These are phyloP conservation scores for Halisarca cf. caerulea DNA, from an alignment of 37 sponge, comb jelly and placozoan species.

Conservation along the genomic window DNA sequence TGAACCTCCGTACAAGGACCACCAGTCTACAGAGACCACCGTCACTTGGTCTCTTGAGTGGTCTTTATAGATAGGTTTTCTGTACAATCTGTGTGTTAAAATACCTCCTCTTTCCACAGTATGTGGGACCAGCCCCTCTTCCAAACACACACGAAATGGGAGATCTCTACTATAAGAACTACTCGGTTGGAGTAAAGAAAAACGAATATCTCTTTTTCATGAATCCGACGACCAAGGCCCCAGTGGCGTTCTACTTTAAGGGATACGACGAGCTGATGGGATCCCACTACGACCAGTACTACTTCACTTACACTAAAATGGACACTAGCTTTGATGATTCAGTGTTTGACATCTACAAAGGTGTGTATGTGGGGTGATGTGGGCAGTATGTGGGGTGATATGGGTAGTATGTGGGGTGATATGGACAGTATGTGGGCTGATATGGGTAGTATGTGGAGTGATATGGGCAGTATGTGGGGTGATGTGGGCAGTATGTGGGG, in stretches of 20 bases:
- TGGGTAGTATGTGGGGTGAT: too few relatives aligned
- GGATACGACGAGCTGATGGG: slow-evolving; percentile 89
- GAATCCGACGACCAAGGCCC: slow-evolving; percentile 12
- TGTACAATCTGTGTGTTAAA: too few relatives aligned
- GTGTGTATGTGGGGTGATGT: background rate
- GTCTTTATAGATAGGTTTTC: too few relatives aligned
- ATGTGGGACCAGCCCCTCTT: background rate
- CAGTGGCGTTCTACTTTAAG: slow-evolving; percentile 60
- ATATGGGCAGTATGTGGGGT: too few relatives aligned
- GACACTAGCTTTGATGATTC: slow-evolving; percentile 18
- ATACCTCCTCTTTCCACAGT: background rate
- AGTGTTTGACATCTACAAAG: slow-evolving; percentile 41
- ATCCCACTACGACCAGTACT: slow-evolving; percentile 92
- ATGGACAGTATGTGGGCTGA: too few relatives aligned
- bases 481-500: too few relatives aligned
- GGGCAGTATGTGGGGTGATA: too few relatives aligned
- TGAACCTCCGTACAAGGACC: too few relatives aligned
- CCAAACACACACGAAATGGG: background rate
- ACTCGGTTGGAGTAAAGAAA: slow-evolving; percentile 31
- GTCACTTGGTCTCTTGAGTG: too few relatives aligned
- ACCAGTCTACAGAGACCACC: background rate
- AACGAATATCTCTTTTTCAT: slow-evolving; percentile 57
- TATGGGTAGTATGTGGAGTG: too few relatives aligned
- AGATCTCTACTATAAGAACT: background rate
- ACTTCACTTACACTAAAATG: slow-evolving; percentile 47